These are phyloP conservation scores for Opisthograptis luteolata DNA, from an alignment of 2,888 invertebrate genomes.

Conservation along the genomic window DNA sequence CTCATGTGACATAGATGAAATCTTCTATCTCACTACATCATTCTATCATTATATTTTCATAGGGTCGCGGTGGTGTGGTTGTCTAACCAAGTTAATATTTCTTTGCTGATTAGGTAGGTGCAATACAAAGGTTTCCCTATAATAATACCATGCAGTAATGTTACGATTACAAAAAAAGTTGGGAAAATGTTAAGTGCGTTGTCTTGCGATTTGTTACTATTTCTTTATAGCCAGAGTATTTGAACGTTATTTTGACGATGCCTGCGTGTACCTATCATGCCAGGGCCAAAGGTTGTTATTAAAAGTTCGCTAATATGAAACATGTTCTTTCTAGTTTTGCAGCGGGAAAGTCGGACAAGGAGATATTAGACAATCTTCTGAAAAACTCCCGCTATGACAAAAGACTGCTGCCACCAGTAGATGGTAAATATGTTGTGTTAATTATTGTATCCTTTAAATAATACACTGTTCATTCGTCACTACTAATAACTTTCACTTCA, in stretches of 20 bases:
- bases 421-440: constrained; percentile 86
- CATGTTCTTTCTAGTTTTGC: constrained; percentile 88
- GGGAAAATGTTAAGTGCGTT: too few relatives aligned
- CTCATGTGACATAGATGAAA: background rate
- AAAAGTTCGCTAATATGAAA: constrained; percentile 30
- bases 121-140: background rate
- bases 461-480: constrained; percentile 14
- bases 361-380: constrained; percentile 95
- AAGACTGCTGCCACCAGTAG: constrained; percentile 95
- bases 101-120: constrained; percentile 2
- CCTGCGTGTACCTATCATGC: constrained; percentile 3
- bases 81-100: constrained; percentile 2
- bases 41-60: constrained; percentile 12
- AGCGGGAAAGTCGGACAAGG: constrained; percentile 96
- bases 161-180: too few relatives aligned
- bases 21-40: constrained; percentile 3
- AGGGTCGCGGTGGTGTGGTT: constrained; percentile 1
- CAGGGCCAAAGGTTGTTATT: constrained; percentile 11
- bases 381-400: constrained; percentile 95
- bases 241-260: constrained; percentile 9
- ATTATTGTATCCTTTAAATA: constrained; percentile 5
- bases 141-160: too few relatives aligned
- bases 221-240: background rate
- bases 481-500: constrained; percentile 3
- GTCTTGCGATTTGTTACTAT: too few relatives aligned